phyloP scores from a whole-genome alignment of 2,888 invertebrate genomes.

The Hypomecis punctinalis region DNA sequence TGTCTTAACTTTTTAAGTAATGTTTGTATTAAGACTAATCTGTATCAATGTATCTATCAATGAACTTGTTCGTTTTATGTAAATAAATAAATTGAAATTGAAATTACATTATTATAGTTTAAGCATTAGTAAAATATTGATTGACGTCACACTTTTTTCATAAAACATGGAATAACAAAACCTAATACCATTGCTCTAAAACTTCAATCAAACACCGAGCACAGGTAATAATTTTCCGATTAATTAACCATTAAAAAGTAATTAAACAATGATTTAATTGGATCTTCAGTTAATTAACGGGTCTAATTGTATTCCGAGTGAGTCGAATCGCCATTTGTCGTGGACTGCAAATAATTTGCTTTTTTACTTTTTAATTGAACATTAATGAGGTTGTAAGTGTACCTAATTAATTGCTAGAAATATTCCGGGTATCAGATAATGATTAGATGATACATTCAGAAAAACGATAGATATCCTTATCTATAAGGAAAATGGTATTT shows the following conservation, averaged over 20 bases:
- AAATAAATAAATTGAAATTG: no score
- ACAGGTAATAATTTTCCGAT: constrained; percentile 44
- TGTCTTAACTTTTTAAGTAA: no score
- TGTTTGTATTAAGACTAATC: no score
- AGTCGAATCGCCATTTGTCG: constrained; percentile 50
- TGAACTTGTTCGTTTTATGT: no score
- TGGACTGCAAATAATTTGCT: constrained; percentile 37
- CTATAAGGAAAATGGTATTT: no score
- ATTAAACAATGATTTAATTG: constrained; percentile 70
- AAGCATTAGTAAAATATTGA: no score
- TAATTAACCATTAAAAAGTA: constrained; percentile 67
- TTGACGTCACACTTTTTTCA: not conserved
- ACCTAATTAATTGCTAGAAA: constrained; percentile 7
- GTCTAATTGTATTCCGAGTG: constrained; percentile 59
- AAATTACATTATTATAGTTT: no score
- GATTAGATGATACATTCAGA: not conserved
- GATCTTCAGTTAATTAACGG: constrained; percentile 61
- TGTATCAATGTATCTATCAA: no score
- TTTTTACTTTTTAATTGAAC: constrained; percentile 30
- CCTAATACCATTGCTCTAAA: constrained; percentile 20
- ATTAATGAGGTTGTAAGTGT: constrained; percentile 21
- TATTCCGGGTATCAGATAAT: constrained; percentile 8
- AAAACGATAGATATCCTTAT: no score
- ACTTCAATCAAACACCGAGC: constrained; percentile 18
- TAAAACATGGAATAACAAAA: constrained; percentile 8